Base-by-base conservation (phyloP, 2,888 invertebrate genomes). In the Hetaerina titia region DNA sequence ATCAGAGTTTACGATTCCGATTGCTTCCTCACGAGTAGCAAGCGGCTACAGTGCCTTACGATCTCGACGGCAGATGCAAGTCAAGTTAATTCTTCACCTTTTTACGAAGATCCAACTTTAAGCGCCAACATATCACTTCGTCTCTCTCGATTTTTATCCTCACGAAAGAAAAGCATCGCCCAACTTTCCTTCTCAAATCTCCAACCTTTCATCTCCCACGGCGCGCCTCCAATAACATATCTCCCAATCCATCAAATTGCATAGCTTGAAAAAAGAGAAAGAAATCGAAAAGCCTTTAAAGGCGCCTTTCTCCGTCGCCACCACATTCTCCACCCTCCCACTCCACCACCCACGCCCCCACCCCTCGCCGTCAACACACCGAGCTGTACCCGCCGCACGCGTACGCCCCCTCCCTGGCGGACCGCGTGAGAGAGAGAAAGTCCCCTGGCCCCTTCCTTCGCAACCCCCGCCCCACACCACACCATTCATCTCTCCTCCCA, bases 361-460 rank as follows among this genome's bases (percentile, higher is more conserved):
- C 31, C 63, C 25, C 11, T 89, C 45, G 45, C 69, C 22, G 19
- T 69, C n/a, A 69, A 69, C n/a, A 69, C 69, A 69, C 69, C 17
- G n/a, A 69, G 5, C 0, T n/a, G 69, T n/a, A 7, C 64, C 56
- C 22, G 11, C 90, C 4, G 45, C 90, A 56, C 57, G 56, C 92
- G 22, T 69, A 56, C 45, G 6, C 56, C 9, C 92, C 90, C 63
- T 92, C 63, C 25, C 63, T 92, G 69, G 56, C 31, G 56, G 11
- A 60, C 56, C 92, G 92, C 69, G 92, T 69, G 92, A 92, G 92
- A 92, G 92, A 92, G 92, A 92, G 92, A 92, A 92, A 92, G 92
- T 92, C 69, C 69, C 11, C 17, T 74, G 45, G 64, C 64, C 90
- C 45, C 64, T 64, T 58, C 58, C 56, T 22, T 25, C 89, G 81